phyloP scores from a whole-genome alignment of 92 coral and sea anemone genomes.

The Parazoanthus atlanticus region DNA sequence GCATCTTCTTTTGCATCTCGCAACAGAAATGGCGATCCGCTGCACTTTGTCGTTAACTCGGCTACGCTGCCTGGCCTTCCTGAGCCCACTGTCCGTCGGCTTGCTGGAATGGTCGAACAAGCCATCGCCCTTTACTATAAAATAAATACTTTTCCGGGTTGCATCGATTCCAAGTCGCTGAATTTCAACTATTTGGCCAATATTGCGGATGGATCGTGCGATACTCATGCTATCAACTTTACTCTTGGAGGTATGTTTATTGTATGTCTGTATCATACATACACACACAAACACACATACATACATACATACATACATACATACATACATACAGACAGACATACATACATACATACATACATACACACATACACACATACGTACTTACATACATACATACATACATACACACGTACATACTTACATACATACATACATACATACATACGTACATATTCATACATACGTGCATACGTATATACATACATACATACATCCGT shows the following conservation, averaged over 20 bases:
- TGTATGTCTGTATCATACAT: no score
- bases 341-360: no score
- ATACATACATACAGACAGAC: no score
- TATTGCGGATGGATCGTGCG: slow-evolving; percentile 76
- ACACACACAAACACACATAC: no score
- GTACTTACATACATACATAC: no score
- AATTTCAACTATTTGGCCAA: slow-evolving; percentile 85
- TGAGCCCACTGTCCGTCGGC: slow-evolving; percentile 62
- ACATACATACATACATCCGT: no score
- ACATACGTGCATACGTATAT: no score
- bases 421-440: no score
- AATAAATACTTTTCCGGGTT: slow-evolving; percentile 80
- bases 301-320: no score
- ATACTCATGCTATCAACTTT: slow-evolving; percentile 67
- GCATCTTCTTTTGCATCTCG: background rate
- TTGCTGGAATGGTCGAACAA: slow-evolving; percentile 69
- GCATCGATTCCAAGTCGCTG: slow-evolving; percentile 72
- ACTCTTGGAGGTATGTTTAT: slow-evolving; percentile 72
- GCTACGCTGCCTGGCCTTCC: slow-evolving; percentile 78
- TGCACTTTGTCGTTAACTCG: slow-evolving; percentile 73
- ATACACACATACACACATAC: no score
- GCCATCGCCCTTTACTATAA: slow-evolving; percentile 76
- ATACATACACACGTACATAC: no score
- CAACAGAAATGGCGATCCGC: slow-evolving; percentile 73
- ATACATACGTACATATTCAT: no score